A percentile compares a stretch with the other conserved stretches of the same genome.
Conservation (phyloP, 2,797 vertebrate genomes). For the Urocyon cinereoargenteus region DNA sequence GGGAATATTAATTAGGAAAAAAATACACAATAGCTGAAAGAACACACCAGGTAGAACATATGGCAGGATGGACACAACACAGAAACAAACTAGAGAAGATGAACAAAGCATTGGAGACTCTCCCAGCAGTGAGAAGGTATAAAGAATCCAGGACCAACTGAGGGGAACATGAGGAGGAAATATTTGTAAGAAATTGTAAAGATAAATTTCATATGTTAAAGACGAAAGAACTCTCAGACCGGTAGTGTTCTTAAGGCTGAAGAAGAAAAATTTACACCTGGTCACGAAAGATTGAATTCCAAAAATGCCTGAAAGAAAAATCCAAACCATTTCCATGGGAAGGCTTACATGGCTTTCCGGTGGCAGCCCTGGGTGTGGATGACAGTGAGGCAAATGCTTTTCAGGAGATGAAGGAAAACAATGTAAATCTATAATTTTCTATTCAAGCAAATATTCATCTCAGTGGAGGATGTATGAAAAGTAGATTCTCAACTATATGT, state of each 20-base stretch:
- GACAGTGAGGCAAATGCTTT: neutral
- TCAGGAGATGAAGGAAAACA: neutral
- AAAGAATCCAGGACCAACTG: neutral
- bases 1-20: neutral
- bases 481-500: neutral
- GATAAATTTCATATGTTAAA: neutral
- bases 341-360: neutral
- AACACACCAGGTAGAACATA: neutral
- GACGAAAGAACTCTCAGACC: neutral
- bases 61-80: neutral
- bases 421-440: neutral
- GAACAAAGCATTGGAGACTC: neutral
- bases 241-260: neutral
- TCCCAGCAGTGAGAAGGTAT: neutral
- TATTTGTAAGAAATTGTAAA: neutral
- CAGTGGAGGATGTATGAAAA: no score
- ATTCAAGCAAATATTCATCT: neutral
- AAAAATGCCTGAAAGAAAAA: neutral
- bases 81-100: neutral
- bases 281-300: neutral
- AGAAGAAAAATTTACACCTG: neutral
- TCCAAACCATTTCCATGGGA: neutral
- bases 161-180: neutral
- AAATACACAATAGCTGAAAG: neutral
- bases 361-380: neutral